A percentile compares a stretch with the other conserved stretches of the same genome.
Conservation (phyloP, 2,888 invertebrate genomes). For the Ferdinandea cuprea region DNA sequence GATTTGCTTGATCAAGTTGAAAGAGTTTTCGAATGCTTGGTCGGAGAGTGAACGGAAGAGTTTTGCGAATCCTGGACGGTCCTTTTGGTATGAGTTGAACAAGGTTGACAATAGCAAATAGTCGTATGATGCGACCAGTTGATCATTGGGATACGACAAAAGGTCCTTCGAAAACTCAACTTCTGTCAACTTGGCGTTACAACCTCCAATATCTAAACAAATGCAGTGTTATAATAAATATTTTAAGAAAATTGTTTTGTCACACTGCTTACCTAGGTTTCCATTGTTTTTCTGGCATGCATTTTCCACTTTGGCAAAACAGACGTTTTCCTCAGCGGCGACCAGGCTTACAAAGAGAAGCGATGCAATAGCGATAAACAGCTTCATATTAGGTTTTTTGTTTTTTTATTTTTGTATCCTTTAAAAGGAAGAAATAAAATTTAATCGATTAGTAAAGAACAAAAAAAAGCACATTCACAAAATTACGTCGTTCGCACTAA, state of each 20-base stretch:
- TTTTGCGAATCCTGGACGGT: conserved; percentile 90
- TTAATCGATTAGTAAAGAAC: background rate
- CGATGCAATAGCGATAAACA: conserved; percentile 39
- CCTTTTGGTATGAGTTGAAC: conserved; percentile 90
- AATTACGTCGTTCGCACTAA: conserved; percentile 32
- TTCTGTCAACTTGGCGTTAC: conserved; percentile 27
- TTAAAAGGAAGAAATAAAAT: conserved; percentile 23
- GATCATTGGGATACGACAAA: conserved; percentile 84
- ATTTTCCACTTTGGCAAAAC: background rate
- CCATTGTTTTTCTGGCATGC: background rate
- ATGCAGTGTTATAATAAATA: background rate
- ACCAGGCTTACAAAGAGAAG: conserved; percentile 29
- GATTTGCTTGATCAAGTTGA: conserved; percentile 90
- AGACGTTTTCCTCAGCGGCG: conserved; percentile 5
- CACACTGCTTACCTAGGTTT: background rate
- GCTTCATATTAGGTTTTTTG: conserved; percentile 58
- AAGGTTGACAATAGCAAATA: conserved; percentile 89
- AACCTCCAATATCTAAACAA: background rate
- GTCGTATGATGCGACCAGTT: conserved; percentile 89
- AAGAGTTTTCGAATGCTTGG: conserved; percentile 88
- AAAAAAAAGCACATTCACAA: background rate
- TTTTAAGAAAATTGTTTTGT: background rate
- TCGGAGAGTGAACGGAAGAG: conserved; percentile 90
- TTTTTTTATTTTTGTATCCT: conserved; percentile 23
- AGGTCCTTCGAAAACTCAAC: conserved; percentile 76